These are phyloP conservation scores for Phymatocera aterrima DNA, from an alignment of 2,888 invertebrate genomes.

Conservation along the genomic window DNA sequence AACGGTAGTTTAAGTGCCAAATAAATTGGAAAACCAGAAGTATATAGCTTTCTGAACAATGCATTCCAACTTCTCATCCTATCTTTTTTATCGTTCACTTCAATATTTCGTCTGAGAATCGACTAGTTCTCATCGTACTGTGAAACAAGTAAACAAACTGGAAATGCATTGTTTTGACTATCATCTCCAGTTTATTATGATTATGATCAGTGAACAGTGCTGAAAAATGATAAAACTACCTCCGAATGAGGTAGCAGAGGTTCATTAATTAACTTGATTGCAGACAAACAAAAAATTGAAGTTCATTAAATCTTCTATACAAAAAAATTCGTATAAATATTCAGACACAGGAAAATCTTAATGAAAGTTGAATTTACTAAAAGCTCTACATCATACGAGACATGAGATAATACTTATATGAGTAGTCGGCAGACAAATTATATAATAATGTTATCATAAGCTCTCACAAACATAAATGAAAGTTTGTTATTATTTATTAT, in stretches of 20 bases:
- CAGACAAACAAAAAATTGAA: background rate
- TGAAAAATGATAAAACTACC: background rate
- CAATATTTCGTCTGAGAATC: too few relatives aligned
- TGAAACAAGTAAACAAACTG: too few relatives aligned
- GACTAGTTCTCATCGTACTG: too few relatives aligned
- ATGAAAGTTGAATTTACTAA: background rate
- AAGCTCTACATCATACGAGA: background rate
- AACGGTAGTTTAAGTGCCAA: too few relatives aligned
- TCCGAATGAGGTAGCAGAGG: background rate
- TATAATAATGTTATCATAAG: slow-evolving; percentile 19
- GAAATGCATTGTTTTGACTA: too few relatives aligned
- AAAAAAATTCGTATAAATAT: background rate
- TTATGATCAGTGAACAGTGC: background rate
- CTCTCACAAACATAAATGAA: background rate
- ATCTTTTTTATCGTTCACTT: too few relatives aligned
- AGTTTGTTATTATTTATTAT: background rate
- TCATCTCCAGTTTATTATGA: too few relatives aligned
- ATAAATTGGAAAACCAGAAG: too few relatives aligned
- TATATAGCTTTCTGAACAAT: too few relatives aligned
- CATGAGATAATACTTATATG: background rate
- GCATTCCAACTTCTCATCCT: too few relatives aligned
- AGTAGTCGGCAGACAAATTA: background rate
- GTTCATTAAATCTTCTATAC: background rate
- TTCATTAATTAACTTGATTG: background rate
- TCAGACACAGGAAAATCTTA: background rate